Base-by-base conservation (phyloP, 2,888 invertebrate species). In the Leucoptera coffeella region DNA sequence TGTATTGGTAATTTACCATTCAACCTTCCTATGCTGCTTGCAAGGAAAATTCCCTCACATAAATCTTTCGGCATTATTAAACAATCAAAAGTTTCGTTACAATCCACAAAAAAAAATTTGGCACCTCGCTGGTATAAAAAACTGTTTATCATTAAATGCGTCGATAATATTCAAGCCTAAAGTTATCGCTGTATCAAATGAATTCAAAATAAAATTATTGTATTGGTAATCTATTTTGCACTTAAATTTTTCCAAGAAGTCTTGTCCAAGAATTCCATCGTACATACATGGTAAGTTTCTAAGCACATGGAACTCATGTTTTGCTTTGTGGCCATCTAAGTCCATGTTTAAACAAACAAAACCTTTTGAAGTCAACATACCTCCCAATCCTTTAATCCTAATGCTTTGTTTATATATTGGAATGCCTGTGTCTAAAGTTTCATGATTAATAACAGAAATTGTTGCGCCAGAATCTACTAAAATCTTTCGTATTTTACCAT, bases 371-470 rank as follows among this genome's bases (percentile, higher is more conserved):
- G 28, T 12, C 2, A 30, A 19, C 11, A 19, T 30, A 12, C 33
- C 35, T 6, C 33, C 32, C 3, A 35, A 19, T 12, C 33, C 33
- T 15, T 29, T 30, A 29, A 34, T 25, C 12, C n/a, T 13, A 8
- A 30, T 25, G 17, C 9, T 30, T 10, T 30, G 23, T 29, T 32
- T 34, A 29, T 32, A 29, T 22, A 32, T 19, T 12, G 31, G 29
- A 28, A 33, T 32, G 14, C 32, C 12, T 26, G 19, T 28, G 11
- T 19, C 17, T 6, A 26, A 9, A 1, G 21, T 13, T 23, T 29
- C 25, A 26, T 30, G 25, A 25, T 35, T 35, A n/a, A 30, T 21
- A 4, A 29, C 35, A 4, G 27, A 30, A 10, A 34, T 26, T 2
- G 32, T 21, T 10, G 35, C 35, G 4, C 33, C 33, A 2, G 32